Conservation (phyloP, 2,113 vertebrate genomes). For the Muntiacus reevesi region DNA sequence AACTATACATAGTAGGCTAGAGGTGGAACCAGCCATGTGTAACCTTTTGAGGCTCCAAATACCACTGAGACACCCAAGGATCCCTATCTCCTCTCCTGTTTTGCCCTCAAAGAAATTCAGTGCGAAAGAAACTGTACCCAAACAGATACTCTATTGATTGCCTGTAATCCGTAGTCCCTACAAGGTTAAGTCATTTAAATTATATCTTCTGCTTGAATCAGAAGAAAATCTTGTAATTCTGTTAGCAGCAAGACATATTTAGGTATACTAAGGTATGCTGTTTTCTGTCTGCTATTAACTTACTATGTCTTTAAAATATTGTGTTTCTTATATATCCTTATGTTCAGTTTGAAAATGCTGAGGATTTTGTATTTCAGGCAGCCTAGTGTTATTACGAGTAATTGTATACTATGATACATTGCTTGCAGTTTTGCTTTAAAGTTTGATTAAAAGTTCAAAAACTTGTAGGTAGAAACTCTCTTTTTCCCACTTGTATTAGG, state of each 20-base stretch:
- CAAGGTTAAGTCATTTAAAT: not conserved
- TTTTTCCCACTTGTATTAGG: not conserved
- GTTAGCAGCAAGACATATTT: not conserved
- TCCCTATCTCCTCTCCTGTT: not conserved
- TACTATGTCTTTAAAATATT: not conserved
- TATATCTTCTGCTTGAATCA: not conserved
- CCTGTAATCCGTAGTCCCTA: not conserved
- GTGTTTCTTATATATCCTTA: not conserved
- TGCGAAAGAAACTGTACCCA: not conserved
- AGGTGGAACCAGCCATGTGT: not conserved
- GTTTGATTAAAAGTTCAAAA: conserved; percentile 23
- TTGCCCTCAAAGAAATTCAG: not conserved
- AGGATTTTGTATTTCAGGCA: not conserved
- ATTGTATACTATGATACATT: not conserved
- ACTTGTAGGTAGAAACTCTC: not conserved
- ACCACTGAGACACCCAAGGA: not conserved
- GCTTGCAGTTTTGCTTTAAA: not conserved
- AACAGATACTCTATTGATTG: not conserved
- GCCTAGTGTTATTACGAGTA: not conserved
- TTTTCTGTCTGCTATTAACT: not conserved
- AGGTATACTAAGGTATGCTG: not conserved
- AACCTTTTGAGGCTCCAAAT: not conserved
- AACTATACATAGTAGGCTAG: not conserved
- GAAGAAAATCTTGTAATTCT: not conserved
- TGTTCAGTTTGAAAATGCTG: not conserved